Conservation (phyloP, 1,140 invertebrate genomes). For the Drosophila burlai region DNA sequence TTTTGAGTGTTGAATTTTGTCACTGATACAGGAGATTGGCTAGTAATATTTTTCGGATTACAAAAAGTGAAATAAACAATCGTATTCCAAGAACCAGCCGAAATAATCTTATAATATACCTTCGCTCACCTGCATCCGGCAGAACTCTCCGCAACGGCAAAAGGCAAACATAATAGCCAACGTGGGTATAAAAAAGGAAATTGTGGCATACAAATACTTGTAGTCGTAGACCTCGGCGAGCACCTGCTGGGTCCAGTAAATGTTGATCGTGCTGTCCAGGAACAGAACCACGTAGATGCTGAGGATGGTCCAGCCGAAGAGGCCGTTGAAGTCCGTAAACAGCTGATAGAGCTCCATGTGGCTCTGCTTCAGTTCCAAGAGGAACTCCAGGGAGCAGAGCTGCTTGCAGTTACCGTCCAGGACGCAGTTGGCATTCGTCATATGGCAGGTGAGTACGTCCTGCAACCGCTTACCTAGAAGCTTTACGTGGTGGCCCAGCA, state of each 20-base stretch:
- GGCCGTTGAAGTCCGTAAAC: conserved; percentile 43
- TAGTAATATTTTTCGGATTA: no score
- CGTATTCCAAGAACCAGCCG: no score
- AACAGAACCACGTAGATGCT: conserved; percentile 65
- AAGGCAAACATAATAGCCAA: conserved; percentile 42
- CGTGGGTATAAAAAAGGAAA: conserved; percentile 31
- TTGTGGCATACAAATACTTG: conserved; percentile 38
- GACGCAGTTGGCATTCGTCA: conserved; percentile 8
- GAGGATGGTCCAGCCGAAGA: conserved; percentile 67
- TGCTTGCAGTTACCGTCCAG: conserved; percentile 46
- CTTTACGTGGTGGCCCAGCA: conserved; percentile 53
- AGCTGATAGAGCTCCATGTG: conserved; percentile 64
- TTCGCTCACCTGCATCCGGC: conserved; percentile 55
- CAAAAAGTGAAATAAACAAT: neutral
- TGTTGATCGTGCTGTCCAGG: conserved; percentile 63
- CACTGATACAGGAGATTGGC: no score
- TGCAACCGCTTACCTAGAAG: conserved; percentile 36
- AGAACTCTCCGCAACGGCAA: conserved; percentile 62
- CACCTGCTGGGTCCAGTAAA: conserved; percentile 62
- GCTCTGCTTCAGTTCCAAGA: conserved; percentile 51
- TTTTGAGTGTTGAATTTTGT: neutral
- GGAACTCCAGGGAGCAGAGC: conserved; percentile 63
- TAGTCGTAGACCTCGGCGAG: conserved; percentile 43
- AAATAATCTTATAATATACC: neutral
- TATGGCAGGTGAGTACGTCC: conserved; percentile 42